Evolutionary conservation across 2,797 vertebrate genomes (phyloP).

Genomic region (Pitangus sulphuratus): DNA sequence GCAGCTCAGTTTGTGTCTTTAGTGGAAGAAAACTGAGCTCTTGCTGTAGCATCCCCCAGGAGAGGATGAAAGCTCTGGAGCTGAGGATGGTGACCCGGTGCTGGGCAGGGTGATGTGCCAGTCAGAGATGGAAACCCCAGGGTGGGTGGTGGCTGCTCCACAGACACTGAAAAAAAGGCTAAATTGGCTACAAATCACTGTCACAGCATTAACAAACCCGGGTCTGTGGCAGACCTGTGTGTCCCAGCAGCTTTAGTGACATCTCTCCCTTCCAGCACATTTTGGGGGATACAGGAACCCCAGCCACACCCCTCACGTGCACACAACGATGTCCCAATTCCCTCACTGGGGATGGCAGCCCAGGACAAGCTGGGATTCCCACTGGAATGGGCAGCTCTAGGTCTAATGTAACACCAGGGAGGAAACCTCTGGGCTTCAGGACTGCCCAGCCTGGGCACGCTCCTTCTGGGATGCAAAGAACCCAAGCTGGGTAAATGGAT

Average conservation of each 20-base stretch:
- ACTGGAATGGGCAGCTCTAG: neutral
- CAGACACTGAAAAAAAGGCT: neutral
- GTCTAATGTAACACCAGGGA: neutral
- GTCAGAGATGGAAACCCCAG: neutral
- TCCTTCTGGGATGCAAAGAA: neutral
- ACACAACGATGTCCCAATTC: neutral
- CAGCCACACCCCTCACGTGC: neutral
- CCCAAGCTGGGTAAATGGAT: neutral
- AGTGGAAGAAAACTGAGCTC: neutral
- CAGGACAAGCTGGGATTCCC: neutral
- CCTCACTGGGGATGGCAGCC: neutral
- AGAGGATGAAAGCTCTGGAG: neutral
- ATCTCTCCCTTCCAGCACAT: neutral
- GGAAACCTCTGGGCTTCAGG: neutral
- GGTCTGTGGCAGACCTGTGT: neutral
- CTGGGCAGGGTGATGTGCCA: neutral
- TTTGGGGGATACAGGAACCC: neutral
- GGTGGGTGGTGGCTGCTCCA: neutral
- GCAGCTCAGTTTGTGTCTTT: neutral
- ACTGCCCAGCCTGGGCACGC: neutral
- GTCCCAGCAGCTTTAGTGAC: neutral
- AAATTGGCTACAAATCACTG: neutral
- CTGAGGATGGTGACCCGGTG: neutral
- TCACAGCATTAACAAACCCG: neutral
- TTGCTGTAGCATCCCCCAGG: neutral